These are phyloP conservation scores for Hydrozoanthus gracilis DNA, from an alignment of 92 coral and sea anemone genomes.

Conservation along the genomic window DNA sequence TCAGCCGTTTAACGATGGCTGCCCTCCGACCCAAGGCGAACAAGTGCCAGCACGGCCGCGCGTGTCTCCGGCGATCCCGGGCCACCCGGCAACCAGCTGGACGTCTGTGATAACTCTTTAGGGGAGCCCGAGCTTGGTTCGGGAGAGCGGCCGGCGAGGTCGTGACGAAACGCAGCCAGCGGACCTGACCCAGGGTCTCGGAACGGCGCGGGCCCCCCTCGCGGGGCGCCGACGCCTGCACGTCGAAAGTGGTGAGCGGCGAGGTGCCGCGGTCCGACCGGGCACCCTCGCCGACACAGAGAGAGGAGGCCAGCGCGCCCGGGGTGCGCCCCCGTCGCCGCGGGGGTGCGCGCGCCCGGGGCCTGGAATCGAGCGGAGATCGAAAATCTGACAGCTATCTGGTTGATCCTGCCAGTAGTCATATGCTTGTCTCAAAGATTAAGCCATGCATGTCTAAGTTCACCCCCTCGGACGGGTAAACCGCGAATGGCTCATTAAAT, in stretches of 20 bases:
- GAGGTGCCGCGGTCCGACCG: background rate
- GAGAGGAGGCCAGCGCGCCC: background rate
- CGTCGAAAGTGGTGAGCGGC: background rate
- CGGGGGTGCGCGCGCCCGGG: constrained; percentile 1
- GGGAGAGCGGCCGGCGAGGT: background rate
- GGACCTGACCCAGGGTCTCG: background rate
- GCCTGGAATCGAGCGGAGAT: background rate
- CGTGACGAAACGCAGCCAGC: background rate
- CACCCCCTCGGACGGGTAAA: too few species aligned
- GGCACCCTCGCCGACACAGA: background rate
- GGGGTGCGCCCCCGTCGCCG: constrained; percentile 1
- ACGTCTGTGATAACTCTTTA: background rate
- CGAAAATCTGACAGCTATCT: background rate
- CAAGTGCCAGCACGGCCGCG: background rate
- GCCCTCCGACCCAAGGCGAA: too few species aligned
- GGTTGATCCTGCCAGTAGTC: too few species aligned
- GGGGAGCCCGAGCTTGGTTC: background rate
- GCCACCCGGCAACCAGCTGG: background rate
- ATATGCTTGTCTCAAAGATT: too few species aligned
- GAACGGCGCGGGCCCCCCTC: background rate
- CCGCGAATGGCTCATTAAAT: too few species aligned
- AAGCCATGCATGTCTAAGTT: too few species aligned
- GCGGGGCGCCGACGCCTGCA: background rate
- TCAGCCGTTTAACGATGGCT: too few species aligned
- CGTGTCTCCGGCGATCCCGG: background rate